Evolutionary conservation across 2,888 invertebrate species (phyloP), one percentile per base, ranked within the genome.

Genomic region (Perdita meconis): DNA sequence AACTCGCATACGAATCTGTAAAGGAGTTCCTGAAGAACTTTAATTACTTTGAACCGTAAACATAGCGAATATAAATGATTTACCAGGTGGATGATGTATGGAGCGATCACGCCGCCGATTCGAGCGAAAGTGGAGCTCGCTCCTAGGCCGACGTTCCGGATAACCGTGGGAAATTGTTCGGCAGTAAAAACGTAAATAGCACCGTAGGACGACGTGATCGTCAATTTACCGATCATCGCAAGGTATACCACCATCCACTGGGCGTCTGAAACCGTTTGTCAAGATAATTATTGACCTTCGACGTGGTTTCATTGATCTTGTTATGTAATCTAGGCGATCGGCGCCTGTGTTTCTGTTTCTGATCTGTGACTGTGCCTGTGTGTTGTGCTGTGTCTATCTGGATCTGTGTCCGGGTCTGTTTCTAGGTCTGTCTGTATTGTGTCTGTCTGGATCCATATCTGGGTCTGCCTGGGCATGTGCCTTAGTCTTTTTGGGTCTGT

Each of bases 151-250:
- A 94, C 94, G 85, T 95, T 95, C 80, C 95, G 92, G 50, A 96
- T 95, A 16, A 95, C 95, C 6, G 96, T 96, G 16, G 96, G 96
- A 86, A 96, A 96, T 89, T 96, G 95, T 91, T 96, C 96, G 0
- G 95, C 95, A 0, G 96, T 95, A 88, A 96, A 95, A 57, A 96
- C 94, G 86, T 96, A 96, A 51, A 96, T 94, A 0, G 96, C 95
- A 50, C 96, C 96, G 85, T 96, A 96, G 26, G 96, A 95, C 0
- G 96, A 94, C 1, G 96, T 96, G 64, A 96, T 96, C 50, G 95
- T 94, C 81, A 96, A 91, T 92, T 96, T 96, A 8, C 95, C 96
- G 44, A 95, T 89, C 96, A 96, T 96, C 1, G 95, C 95, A 47
- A 95, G 93, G 1, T 93, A 92, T 24, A 96, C 93, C 0, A 94